phyloP scores from a whole-genome alignment of 2,113 vertebrate species.

The Hystrix brachyura region DNA sequence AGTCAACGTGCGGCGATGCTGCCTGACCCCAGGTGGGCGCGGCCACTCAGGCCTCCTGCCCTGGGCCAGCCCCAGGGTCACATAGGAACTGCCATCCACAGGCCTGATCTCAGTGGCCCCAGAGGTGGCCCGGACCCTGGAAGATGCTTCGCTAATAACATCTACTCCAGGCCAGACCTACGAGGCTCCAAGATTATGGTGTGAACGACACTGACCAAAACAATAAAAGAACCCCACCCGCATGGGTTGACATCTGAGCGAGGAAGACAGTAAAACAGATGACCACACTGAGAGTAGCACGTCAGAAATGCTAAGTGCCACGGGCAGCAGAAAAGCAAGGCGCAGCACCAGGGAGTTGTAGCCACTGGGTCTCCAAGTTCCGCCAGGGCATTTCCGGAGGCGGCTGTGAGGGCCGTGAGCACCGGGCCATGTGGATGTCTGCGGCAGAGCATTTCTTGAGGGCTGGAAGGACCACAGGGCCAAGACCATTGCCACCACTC shows the following conservation, averaged over 20 bases:
- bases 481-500: background rate
- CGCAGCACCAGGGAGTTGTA: fast-evolving
- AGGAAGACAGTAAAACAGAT: background rate
- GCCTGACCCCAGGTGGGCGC: background rate
- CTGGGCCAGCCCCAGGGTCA: background rate
- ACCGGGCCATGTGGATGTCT: fast-evolving
- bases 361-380: background rate
- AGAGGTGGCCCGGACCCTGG: background rate
- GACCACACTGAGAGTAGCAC: fast-evolving
- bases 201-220: background rate
- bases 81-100: background rate
- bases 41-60: background rate
- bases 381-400: background rate
- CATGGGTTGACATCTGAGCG: background rate
- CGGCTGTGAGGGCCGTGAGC: background rate
- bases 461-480: fast-evolving
- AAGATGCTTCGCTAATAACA: fast-evolving
- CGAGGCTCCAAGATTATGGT: background rate
- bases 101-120: background rate
- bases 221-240: background rate
- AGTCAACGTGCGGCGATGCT: background rate
- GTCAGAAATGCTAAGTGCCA: background rate
- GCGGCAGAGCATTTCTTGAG: too few species aligned
- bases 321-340: background rate
- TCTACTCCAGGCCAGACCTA: background rate